Evolutionary conservation across 30 jellyfish, hydroid and myxozoan genomes (phyloP), one percentile per base, ranked within the genome.

Genomic region (Nemopilema nomurai): DNA sequence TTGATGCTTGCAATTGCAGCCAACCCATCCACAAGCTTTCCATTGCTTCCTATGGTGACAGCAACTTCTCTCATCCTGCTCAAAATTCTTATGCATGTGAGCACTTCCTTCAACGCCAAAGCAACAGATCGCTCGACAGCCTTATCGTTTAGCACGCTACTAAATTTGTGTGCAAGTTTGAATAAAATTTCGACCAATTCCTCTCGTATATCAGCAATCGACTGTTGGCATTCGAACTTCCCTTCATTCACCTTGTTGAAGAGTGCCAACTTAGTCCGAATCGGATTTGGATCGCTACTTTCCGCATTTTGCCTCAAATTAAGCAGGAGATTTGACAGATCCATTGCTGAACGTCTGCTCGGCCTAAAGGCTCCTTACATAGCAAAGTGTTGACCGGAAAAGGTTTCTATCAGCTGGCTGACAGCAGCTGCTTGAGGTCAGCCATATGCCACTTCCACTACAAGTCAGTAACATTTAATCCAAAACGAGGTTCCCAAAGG

Each of bases 51-150:
- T 7, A 83, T 33, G 25, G 52, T 66, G 20, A 16, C 23, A 18
- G 75, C 86, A 28, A 24, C 16, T 1, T 83, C 86, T 62, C 53
- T 83, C 62, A 17, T 76, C 51, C 92, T 57, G 73, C 86, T 83
- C 21, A 83, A 24, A 27, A 83, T 71, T 49, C 28, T 71, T 32
- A 83, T 28, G 74, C 92, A 83, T 29, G 52, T 26, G 18, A 71
- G 74, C n/a, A 62, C 32, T 57, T 71, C 86, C 65, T 83, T 83
- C 68, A 41, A 16, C 24, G 51, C 31, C 33, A 27, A 71, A 1
- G 49, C 28, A 30, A 18, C 21, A 32, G 41, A 28, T 22, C 1
- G 71, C 24, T 78, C 41, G 26, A 19, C 78, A 78, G 29, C 78
- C 29, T 29, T 1, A 1, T 28, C 33, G 24, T 41, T 16, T 23